A percentile compares a stretch with the other conserved stretches of the same genome.
Evolutionary conservation across 2,888 invertebrate genomes (phyloP).

Genomic region (Nysson spinosus): DNA sequence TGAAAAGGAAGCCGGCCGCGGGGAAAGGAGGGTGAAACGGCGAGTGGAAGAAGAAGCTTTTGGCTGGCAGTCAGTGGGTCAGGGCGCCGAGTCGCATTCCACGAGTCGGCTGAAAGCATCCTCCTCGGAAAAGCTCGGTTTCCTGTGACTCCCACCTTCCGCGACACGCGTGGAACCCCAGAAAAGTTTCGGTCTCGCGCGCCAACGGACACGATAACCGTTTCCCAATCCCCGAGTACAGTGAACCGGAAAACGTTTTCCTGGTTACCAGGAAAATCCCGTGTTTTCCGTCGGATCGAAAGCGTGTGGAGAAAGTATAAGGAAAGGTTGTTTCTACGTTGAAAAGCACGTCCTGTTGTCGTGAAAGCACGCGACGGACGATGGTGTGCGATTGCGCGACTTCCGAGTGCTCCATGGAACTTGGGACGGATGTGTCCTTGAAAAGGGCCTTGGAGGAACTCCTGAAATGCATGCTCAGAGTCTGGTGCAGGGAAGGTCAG

Average conservation of each 20-base stretch:
- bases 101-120: conserved; percentile 62
- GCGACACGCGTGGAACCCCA: conserved; percentile 3
- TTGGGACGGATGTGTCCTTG: conserved; percentile 78
- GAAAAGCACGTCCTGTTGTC: not conserved
- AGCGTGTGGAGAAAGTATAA: not conserved
- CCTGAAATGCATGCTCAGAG: conserved; percentile 88
- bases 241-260: not conserved
- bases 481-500: conserved; percentile 89
- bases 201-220: too few relatives aligned
- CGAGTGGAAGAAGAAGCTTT: conserved; percentile 67
- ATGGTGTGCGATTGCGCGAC: conserved; percentile 75
- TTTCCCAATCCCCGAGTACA: too few relatives aligned
- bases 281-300: too few relatives aligned
- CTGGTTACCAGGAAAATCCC: too few relatives aligned
- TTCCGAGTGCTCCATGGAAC: conserved; percentile 66
- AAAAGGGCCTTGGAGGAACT: conserved; percentile 86
- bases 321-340: not conserved
- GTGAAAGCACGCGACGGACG: conserved; percentile 16
- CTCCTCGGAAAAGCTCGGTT: conserved; percentile 35
- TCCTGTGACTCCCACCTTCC: conserved; percentile 18
- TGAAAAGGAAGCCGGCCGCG: conserved; percentile 29
- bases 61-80: conserved; percentile 76
- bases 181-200: too few relatives aligned
- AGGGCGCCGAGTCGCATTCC: conserved; percentile 75
- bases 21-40: conserved; percentile 21